These are phyloP conservation scores for Maconellicoccus hirsutus DNA, from an alignment of 1,140 invertebrate species.

Conservation along the genomic window DNA sequence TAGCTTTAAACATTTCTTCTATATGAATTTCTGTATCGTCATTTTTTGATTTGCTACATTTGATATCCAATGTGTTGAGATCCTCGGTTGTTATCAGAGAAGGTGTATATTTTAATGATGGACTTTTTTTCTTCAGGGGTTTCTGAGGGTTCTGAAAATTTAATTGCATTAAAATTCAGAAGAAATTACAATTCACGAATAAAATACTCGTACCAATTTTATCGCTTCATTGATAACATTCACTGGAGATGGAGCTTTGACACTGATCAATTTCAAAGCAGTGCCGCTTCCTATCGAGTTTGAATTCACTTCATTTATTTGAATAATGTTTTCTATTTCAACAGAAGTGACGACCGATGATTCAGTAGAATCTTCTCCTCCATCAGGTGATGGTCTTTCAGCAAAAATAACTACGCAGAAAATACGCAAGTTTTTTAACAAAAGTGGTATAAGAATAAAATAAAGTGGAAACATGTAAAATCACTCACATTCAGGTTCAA, in stretches of 20 bases:
- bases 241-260: too few relatives aligned
- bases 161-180: too few relatives aligned
- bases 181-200: too few relatives aligned
- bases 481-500: too few relatives aligned
- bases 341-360: slow-evolving; percentile 29
- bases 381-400: slow-evolving; percentile 64
- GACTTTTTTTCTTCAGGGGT: background rate
- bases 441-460: background rate
- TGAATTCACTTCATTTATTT: too few relatives aligned
- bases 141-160: background rate
- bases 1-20: slow-evolving; percentile 64
- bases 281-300: too few relatives aligned
- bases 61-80: slow-evolving; percentile 33
- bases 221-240: too few relatives aligned
- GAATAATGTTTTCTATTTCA: background rate
- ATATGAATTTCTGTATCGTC: slow-evolving; percentile 43
- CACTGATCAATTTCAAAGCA: too few relatives aligned
- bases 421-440: background rate
- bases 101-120: background rate
- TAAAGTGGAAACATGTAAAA: slow-evolving; percentile 30
- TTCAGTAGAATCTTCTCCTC: slow-evolving; percentile 57
- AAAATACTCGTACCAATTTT: too few relatives aligned
- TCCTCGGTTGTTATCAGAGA: background rate
- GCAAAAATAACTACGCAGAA: slow-evolving; percentile 40
- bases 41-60: slow-evolving; percentile 32